Evolutionary conservation across 2,113 vertebrate species (phyloP).

Genomic region (Ammodytes marinus): DNA sequence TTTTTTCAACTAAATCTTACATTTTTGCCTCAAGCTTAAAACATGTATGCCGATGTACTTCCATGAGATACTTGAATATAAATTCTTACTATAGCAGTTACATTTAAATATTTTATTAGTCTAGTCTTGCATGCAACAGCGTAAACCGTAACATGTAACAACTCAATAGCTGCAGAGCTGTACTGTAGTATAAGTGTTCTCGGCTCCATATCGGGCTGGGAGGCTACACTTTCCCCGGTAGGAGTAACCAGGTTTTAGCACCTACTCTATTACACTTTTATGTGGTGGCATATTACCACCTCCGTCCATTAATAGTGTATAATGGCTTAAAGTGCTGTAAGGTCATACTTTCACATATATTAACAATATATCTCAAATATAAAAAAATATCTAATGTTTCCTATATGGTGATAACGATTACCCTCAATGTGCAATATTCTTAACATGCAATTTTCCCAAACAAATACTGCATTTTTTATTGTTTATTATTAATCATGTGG

Average conservation of each 20-base stretch:
- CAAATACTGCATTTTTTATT: too few species aligned
- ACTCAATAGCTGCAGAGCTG: not conserved
- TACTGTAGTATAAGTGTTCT: not conserved
- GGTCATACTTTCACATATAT: constrained; percentile 33
- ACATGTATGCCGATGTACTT: not conserved
- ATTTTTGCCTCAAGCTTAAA: not conserved
- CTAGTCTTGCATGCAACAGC: not conserved
- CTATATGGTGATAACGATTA: too few species aligned
- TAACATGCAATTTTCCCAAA: too few species aligned
- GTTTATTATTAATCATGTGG: too few species aligned
- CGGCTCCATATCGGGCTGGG: not conserved
- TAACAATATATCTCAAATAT: not conserved
- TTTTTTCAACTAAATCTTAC: not conserved
- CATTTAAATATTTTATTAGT: not conserved
- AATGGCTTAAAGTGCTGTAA: constrained; percentile 22
- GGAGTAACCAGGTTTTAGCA: constrained; percentile 39
- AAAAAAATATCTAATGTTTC: too few species aligned
- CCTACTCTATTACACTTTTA: constrained; percentile 48
- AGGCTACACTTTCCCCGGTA: not conserved
- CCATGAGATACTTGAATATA: not conserved
- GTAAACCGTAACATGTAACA: not conserved
- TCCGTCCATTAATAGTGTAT: constrained; percentile 25
- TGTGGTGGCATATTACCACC: constrained; percentile 27
- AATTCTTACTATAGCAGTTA: not conserved
- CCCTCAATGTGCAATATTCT: too few species aligned